Conservation (phyloP, 2,888 invertebrate species). For the Plemyria rubiginata region DNA sequence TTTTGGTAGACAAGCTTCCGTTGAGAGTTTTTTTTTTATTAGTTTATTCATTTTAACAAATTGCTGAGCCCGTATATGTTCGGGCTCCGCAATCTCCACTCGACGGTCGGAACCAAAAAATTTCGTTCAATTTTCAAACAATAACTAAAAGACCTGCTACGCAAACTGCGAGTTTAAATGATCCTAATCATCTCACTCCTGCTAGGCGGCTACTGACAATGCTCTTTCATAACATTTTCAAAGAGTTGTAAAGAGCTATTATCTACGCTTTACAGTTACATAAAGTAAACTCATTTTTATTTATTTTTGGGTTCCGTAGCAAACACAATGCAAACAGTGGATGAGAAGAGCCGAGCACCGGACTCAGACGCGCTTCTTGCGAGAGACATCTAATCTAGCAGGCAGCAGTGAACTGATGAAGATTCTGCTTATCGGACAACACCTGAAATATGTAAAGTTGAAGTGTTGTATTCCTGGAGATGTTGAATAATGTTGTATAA, state of each 20-base stretch:
- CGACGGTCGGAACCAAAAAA: constrained; percentile 21
- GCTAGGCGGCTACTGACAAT: constrained; percentile 33
- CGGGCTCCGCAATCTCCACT: constrained; percentile 19
- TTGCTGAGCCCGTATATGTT: constrained; percentile 4
- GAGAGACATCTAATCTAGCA: too few species aligned
- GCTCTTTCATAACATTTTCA: constrained; percentile 41
- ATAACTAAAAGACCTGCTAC: constrained; percentile 31
- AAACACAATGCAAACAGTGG: not conserved
- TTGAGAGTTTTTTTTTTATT: too few species aligned
- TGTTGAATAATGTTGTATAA: too few species aligned
- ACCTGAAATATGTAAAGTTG: too few species aligned
- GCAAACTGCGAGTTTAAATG: constrained; percentile 36
- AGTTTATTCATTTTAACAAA: too few species aligned
- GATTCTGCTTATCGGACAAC: too few species aligned
- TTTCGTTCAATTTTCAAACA: constrained; percentile 28
- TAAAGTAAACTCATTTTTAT: constrained; percentile 8
- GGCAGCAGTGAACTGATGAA: too few species aligned
- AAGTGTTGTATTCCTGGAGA: too few species aligned
- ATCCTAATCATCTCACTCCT: constrained; percentile 35
- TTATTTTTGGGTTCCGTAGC: constrained; percentile 9
- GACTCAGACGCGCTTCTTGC: too few species aligned
- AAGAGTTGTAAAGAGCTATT: constrained; percentile 30
- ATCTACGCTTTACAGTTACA: constrained; percentile 36
- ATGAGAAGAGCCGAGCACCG: too few species aligned
- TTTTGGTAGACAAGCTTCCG: too few species aligned